Base-by-base conservation (phyloP, 2,113 vertebrate species). In the Phaethornis superciliosus region DNA sequence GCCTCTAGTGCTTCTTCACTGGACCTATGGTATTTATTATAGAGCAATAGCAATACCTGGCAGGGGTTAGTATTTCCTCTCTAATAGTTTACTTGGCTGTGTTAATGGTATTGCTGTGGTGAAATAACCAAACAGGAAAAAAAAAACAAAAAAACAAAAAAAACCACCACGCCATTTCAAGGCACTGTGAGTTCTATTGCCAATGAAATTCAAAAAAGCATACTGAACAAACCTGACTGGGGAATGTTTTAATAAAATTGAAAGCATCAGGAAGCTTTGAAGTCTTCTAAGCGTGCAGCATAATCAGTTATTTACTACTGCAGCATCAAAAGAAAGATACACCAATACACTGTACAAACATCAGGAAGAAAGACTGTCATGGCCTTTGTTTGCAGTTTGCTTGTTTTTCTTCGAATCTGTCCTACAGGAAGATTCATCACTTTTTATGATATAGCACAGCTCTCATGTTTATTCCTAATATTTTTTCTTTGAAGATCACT, bases 181-280 rank as follows among this genome's bases (percentile, higher is more conserved):
- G 90, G 81, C 30, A 55, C 46, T 84, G n/a, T 56, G 62, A 89
- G 42, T 56, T 63, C 30, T 88, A 80, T 14, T 92, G 65, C 78
- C 55, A 93, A 49, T 52, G 84, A 95, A 67, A 85, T 92, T 94
- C 69, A 93, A 76, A 90, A 93, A 93, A 84, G 10, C 40, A 68
- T 85, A 84, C 60, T 81, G 83, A 95, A 78, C 54, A 92, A 87
- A 94, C 76, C 63, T 94, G 84, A 74, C 51, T 91, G 79, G 42
- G 30, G 83, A 87, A 77, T 74, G 78, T 93, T 97, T 96, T 96
- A 96, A 93, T 96, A 96, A 92, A 96, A 89, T 94, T 93, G 91
- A 94, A 94, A 96, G 81, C 42, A 81, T 52, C 75, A 47, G 76
- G 40, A 94, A 77, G 77, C 94, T 96, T 96, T 97, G 95, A 97